Evolutionary conservation across 2,888 invertebrate species (phyloP).

Genomic region (Athrips mouffetella): DNA sequence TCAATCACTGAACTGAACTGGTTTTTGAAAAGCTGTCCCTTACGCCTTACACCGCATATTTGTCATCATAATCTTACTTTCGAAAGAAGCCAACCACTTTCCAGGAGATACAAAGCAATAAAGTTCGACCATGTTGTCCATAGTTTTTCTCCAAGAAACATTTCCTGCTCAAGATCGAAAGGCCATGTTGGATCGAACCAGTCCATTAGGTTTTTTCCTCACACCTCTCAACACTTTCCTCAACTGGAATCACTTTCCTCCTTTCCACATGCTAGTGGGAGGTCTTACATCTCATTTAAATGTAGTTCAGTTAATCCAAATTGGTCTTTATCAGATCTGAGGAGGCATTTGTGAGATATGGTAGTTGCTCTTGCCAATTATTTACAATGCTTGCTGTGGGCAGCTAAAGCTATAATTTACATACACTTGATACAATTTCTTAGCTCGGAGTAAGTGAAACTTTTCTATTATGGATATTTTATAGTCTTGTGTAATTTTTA

Average conservation of each 20-base stretch:
- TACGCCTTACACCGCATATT: too few species aligned
- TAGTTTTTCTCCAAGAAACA: not conserved
- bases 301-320: slow-evolving; percentile 5
- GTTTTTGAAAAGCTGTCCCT: too few species aligned
- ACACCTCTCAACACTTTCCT: not conserved
- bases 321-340: slow-evolving; percentile 10
- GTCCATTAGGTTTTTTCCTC: slow-evolving; percentile 5
- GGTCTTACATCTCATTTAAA: not conserved
- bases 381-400: slow-evolving; percentile 2
- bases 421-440: not conserved
- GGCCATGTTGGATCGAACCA: not conserved
- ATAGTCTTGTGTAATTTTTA: not conserved
- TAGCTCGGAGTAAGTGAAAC: not conserved
- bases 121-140: not conserved
- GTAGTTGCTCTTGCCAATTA: slow-evolving; percentile 8
- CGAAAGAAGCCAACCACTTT: too few species aligned
- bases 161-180: slow-evolving; percentile 1
- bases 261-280: not conserved
- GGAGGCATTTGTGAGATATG: not conserved
- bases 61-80: too few species aligned
- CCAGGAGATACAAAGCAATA: too few species aligned
- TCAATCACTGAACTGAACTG: too few species aligned
- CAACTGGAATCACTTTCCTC: not conserved
- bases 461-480: not conserved
- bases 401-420: not conserved